Base-by-base conservation (phyloP, 2,113 vertebrate genomes). In the Nothoprocta perdicaria region DNA sequence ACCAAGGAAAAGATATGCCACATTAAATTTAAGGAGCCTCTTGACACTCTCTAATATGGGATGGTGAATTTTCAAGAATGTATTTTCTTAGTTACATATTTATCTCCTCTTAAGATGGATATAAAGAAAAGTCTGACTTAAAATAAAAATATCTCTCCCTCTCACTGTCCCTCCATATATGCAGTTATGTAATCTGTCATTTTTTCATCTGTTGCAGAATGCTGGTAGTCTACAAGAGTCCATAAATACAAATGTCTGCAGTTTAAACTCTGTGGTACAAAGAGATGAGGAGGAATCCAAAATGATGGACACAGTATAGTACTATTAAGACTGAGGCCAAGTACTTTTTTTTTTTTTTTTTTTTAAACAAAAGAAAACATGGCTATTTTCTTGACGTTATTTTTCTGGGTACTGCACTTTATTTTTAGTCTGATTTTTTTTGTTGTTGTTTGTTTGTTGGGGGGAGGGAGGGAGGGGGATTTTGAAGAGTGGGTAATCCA, bases 381-480 rank as follows among this genome's bases (percentile, higher is more conserved):
- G 94, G 97, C 97, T 97, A 96, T 97, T 96, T 97, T 98, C 95
- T 97, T 97, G 97, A 98, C 97, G 98, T 98, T 97, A 95, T 96
- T 97, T 98, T 98, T 98, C 98, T 98, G 98, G 98, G 98, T 99
- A 97, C 98, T 98, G 99, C 98, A 99, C 99, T 99, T 99, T 99
- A 99, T 98, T 98, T 98, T 97, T 97, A 0, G 48, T 97, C 95
- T 38, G 76, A 90, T 48, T 96, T 97, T 97, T 69, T 79, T 91
- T 84, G 60, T 92, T 95, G 75, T 80, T 73, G 19, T 69, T 84
- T 55, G 52, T 3, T 90, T 90, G 3, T 89, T 95, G 50, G 16
- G 45, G 60, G 35, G 57, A 6, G 35, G 35, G 35, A n/a, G 29
- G 43, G 19, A 61, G 15, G 50, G 60, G 35, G 52, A 6, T 61